phyloP scores from a whole-genome alignment of 30 jellyfish, hydroid and myxozoan species.

The Hydractinia echinata region DNA sequence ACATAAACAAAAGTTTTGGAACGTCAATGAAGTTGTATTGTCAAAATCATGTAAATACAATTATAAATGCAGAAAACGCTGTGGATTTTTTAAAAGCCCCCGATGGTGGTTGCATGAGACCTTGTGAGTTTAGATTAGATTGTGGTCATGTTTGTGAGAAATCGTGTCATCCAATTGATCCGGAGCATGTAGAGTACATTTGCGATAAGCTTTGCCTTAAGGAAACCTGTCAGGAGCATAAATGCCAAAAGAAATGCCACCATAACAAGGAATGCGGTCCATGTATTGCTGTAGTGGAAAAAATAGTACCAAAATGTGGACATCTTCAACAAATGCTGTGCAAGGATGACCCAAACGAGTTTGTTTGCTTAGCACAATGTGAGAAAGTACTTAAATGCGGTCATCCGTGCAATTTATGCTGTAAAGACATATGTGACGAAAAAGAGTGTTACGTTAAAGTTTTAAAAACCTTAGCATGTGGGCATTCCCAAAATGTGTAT shows the following conservation, averaged over 20 bases:
- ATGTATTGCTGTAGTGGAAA: constrained; percentile 37
- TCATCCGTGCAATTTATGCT: neutral
- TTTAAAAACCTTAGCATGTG: neutral
- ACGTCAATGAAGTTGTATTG: constrained; percentile 37
- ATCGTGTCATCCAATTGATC: constrained; percentile 66
- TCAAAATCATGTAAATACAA: constrained; percentile 48
- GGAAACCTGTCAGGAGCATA: constrained; percentile 29
- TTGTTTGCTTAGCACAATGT: no score
- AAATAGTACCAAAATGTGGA: no score
- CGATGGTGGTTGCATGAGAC: constrained; percentile 66
- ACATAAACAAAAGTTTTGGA: constrained; percentile 18
- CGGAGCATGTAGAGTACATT: constrained; percentile 29
- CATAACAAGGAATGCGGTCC: constrained; percentile 58
- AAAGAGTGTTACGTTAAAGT: neutral
- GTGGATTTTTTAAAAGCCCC: constrained; percentile 56
- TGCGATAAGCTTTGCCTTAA: constrained; percentile 46
- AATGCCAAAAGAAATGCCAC: constrained; percentile 34
- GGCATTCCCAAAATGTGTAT: constrained; percentile 31
- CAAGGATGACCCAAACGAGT: constrained; percentile 12
- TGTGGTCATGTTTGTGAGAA: constrained; percentile 68
- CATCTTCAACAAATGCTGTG: constrained; percentile 51
- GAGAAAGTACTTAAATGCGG: neutral
- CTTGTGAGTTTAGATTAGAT: constrained; percentile 29
- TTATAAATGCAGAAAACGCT: constrained; percentile 22
- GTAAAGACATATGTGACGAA: neutral